Evolutionary conservation across 2,888 invertebrate genomes (phyloP).

Genomic region (Drosophila mercatorum): DNA sequence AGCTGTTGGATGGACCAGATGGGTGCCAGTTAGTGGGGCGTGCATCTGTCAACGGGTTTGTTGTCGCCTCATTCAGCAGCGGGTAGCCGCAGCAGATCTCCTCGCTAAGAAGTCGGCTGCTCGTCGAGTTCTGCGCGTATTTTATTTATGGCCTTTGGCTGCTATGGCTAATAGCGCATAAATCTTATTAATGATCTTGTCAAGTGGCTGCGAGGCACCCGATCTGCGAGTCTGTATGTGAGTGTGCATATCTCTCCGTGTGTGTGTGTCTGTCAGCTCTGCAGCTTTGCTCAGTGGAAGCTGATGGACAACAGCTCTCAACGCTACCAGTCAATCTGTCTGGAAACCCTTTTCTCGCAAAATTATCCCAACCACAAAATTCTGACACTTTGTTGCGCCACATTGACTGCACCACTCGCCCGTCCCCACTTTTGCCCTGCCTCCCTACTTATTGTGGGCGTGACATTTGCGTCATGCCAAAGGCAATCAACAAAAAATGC

Average conservation of each 20-base stretch:
- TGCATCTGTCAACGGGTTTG: slow-evolving; percentile 73
- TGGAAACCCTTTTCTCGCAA: slow-evolving; percentile 43
- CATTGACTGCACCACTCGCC: neutral
- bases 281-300: slow-evolving; percentile 26
- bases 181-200: slow-evolving; percentile 83
- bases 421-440: neutral
- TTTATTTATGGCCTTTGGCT: slow-evolving; percentile 79
- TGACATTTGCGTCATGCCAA: slow-evolving; percentile 58
- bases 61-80: slow-evolving; percentile 58
- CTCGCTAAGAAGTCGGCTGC: slow-evolving; percentile 13
- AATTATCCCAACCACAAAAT: slow-evolving; percentile 42
- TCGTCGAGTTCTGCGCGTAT: slow-evolving; percentile 43
- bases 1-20: slow-evolving; percentile 34
- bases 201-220: slow-evolving; percentile 70
- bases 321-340: slow-evolving; percentile 71
- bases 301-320: slow-evolving; percentile 72
- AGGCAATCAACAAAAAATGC: slow-evolving; percentile 67
- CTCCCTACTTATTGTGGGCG: slow-evolving; percentile 42
- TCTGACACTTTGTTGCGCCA: slow-evolving; percentile 57
- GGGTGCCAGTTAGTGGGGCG: slow-evolving; percentile 56
- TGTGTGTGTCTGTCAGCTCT: slow-evolving; percentile 14
- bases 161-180: slow-evolving; percentile 82
- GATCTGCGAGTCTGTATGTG: neutral
- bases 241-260: neutral
- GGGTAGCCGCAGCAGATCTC: slow-evolving; percentile 9